These are phyloP conservation scores for Carassius carassius DNA, from an alignment of 2,113 vertebrate species.

Conservation along the genomic window DNA sequence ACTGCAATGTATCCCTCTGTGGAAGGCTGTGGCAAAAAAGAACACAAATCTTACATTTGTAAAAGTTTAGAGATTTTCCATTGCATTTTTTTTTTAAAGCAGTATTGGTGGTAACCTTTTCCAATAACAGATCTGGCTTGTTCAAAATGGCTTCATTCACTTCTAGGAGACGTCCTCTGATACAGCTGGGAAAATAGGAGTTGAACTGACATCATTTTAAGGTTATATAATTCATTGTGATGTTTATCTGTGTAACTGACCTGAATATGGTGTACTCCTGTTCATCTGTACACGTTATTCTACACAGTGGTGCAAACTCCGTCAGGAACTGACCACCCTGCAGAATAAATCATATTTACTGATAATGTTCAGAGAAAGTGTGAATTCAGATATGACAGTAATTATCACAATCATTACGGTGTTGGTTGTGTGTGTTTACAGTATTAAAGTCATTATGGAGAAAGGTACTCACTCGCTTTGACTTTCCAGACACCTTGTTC, in stretches of 20 bases:
- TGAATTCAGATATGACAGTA: background rate
- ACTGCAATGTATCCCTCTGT: slow-evolving; percentile 97
- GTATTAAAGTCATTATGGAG: background rate
- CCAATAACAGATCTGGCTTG: slow-evolving; percentile 82
- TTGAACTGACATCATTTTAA: background rate
- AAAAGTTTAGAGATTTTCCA: background rate
- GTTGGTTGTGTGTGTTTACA: no score
- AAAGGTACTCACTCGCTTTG: slow-evolving; percentile 84
- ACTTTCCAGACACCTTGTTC: slow-evolving; percentile 97
- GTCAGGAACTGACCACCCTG: slow-evolving; percentile 97
- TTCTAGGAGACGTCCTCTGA: slow-evolving; percentile 92
- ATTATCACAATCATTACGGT: background rate
- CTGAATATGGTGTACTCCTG: slow-evolving; percentile 92
- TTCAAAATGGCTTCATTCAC: slow-evolving; percentile 93
- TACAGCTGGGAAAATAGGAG: slow-evolving; percentile 78
- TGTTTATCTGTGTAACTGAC: slow-evolving; percentile 65
- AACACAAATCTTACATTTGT: background rate
- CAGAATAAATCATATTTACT: slow-evolving; percentile 14
- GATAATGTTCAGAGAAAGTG: background rate
- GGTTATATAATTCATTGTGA: background rate
- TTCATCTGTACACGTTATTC: slow-evolving; percentile 88
- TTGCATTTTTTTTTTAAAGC: background rate
- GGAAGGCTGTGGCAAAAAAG: slow-evolving; percentile 79
- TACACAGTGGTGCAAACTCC: slow-evolving; percentile 92
- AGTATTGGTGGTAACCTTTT: slow-evolving; percentile 79